Conservation (phyloP, 2,113 vertebrate species). For the Oncorhynchus nerka region DNA sequence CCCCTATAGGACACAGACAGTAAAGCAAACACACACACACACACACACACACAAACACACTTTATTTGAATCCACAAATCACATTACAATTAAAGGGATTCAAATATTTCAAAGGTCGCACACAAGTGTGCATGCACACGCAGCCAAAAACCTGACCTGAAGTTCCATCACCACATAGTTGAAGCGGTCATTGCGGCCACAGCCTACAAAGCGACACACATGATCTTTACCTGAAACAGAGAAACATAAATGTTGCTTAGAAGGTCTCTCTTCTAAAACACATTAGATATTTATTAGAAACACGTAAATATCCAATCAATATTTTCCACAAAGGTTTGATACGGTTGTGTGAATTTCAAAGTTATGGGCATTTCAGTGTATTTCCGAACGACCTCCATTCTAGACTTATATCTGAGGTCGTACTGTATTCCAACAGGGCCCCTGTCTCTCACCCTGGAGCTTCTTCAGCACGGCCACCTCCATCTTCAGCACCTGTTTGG, state of each 20-base stretch:
- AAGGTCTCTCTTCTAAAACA: constrained; percentile 81
- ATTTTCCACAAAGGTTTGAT: not conserved
- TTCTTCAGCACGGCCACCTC: constrained; percentile 98
- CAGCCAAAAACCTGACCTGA: constrained; percentile 76
- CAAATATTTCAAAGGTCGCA: not conserved
- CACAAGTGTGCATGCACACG: not conserved
- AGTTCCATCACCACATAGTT: constrained; percentile 99
- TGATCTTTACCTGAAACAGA: constrained; percentile 90
- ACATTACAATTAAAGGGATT: not conserved
- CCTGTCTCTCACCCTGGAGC: constrained; percentile 84
- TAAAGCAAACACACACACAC: not conserved
- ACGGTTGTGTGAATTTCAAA: not conserved
- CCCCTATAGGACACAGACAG: constrained; percentile 72
- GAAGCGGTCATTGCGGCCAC: constrained; percentile 96
- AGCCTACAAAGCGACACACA: constrained; percentile 95
- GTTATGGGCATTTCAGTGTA: no score
- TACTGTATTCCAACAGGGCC: no score
- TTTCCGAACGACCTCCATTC: no score
- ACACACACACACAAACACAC: not conserved
- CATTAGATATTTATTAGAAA: not conserved
- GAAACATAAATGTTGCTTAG: constrained; percentile 60
- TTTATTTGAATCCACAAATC: not conserved
- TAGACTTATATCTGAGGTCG: no score
- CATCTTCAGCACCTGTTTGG: constrained; percentile 99
- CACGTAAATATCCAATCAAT: not conserved